Evolutionary conservation across 1,140 invertebrate species (phyloP), one percentile per base, ranked within the genome.

Genomic region (Zaprionus ghesquierei): DNA sequence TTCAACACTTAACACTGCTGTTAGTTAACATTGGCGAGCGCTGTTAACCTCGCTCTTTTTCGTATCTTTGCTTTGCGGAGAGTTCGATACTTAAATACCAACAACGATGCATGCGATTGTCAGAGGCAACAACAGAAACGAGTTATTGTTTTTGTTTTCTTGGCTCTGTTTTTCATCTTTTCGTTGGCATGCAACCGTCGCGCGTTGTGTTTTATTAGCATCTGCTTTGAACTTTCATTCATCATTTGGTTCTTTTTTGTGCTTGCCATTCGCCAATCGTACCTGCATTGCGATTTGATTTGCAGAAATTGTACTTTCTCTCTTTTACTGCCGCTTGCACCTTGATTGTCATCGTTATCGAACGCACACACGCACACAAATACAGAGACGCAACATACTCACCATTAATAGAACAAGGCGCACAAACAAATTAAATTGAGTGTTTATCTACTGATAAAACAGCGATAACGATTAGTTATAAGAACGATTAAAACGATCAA

Each of bases 291-390:
- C 69, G 22, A 53, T n/a, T 22, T 68, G 27, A 54, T 31, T 58
- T 51, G 64, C 71, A 68, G 33, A 56, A 61, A 79, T 84, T 73
- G 55, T 70, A 77, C 81, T 85, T 85, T 80, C 69, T 69, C 27
- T 60, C 15, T 29, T 35, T 22, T 33, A n/a, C n/a, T 29, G 23
- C 35, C 12, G 22, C 15, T 54, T 50, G 60, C 56, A 51, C 53
- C 51, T 25, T 8, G 46, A 58, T 60, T 56, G 54, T 29, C 18
- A 50, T 33, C 27, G 23, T 27, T 60, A 66, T 50, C 23, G 41
- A 51, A 44, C n/a, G 31, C 61, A 54, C 29, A 6, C 29, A 49
- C 15, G 13, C 22, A 5, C 18, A 50, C n/a, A 12, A n/a, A 22
- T 3, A 50, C 12, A 20, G 3, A 1, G 22, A 33, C n/a, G n/a